Evolutionary conservation across 2,888 invertebrate species (phyloP), one percentile per base, ranked within the genome.

Genomic region (Catocala nupta): DNA sequence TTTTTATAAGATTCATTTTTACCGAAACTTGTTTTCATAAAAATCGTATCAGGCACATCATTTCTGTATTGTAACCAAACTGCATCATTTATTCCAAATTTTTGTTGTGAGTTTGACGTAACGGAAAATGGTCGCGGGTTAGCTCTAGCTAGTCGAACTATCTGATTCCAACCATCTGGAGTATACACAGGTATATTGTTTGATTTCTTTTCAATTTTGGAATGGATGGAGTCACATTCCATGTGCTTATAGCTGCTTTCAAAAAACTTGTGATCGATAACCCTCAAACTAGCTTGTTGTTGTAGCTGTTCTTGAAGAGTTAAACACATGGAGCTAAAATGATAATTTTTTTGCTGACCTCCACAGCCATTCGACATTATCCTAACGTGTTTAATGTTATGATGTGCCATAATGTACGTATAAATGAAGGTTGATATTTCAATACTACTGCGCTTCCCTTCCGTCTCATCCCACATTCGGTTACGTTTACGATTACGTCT

Each of bases 341-440:
- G 54, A 25, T 63, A 69, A 43, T 75, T 78, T 68, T 76, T 78
- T 47, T 77, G 75, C 57, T 73, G 75, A 9, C 76, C 75, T 0
- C 79, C 74, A 54, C 73, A 76, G 25, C 63, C 61, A 57, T 75
- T 75, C 10, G 73, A 77, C 75, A 78, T 77, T 65, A 77, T 75
- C 62, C 58, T 60, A 10, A 70, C 71, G 42, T 52, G 36, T 42
- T 44, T 48, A 36, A 60, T 55, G 12, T 55, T 25, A 50, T 62
- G 25, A 42, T 65, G 34, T 55, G 59, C 58, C 52, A 49, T 44
- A 51, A 78, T 63, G 57, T 72, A 81, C 52, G 71, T 64, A 60
- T 68, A 59, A 42, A 80, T 57, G 59, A 77, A 78, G 8, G 80
- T 74, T 16, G 77, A 54, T 57, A 82, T 80, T 70, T 83, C 77